Percentiles rank a stretch among this genome's conserved stretches.
Conservation (phyloP, 2,888 invertebrate genomes). For the Dolomedes plantarius region DNA sequence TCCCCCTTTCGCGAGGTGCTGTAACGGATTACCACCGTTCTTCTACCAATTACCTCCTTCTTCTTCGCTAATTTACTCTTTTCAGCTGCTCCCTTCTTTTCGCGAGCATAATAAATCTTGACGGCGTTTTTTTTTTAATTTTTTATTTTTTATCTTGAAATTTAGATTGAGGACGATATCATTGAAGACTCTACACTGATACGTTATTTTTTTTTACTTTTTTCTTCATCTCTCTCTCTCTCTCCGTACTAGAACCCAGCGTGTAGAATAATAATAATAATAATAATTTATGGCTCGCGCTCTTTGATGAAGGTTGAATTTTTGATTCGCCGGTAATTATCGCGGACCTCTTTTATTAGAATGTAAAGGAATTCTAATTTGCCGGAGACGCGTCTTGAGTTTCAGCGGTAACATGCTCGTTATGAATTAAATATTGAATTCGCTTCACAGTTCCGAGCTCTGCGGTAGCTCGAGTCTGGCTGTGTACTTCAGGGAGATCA, state of each 20-base stretch:
- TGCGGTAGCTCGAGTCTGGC: too few species aligned
- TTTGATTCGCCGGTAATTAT: not conserved
- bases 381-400: too few species aligned
- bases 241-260: too few species aligned
- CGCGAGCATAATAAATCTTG: conserved; percentile 57
- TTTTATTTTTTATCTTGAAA: not conserved
- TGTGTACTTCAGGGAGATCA: too few species aligned
- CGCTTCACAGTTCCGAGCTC: too few species aligned
- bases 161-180: not conserved
- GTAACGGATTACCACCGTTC: not conserved
- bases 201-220: too few species aligned
- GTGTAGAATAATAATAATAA: too few species aligned
- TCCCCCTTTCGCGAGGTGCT: not conserved
- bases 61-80: conserved; percentile 51
- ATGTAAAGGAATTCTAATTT: too few species aligned
- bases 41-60: conserved; percentile 15
- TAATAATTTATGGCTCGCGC: not conserved
- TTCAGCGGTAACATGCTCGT: too few species aligned
- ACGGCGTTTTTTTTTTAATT: not conserved
- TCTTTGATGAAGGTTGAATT: not conserved
- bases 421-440: too few species aligned
- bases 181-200: not conserved
- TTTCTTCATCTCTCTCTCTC: not conserved
- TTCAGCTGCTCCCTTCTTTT: conserved; percentile 31
- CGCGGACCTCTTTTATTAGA: not conserved